Evolutionary conservation across 2,888 invertebrate genomes (phyloP).

Genomic region (Ochlodes sylvanus): DNA sequence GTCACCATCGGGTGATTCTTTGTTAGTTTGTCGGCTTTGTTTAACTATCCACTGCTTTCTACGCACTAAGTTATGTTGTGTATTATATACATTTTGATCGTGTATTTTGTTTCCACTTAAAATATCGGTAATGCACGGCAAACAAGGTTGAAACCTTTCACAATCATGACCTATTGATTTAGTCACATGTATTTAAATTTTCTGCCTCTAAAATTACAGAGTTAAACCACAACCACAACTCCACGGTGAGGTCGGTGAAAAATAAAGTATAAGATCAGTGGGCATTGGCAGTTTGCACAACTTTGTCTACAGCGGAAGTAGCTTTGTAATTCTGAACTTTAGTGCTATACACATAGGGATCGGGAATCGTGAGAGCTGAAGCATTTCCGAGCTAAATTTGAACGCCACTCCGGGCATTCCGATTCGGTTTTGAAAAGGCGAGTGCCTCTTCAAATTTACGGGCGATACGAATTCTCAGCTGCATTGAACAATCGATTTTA

Average conservation of each 20-base stretch:
- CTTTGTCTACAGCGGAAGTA: conserved; percentile 41
- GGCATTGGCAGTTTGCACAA: conserved; percentile 42
- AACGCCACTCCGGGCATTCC: conserved; percentile 63
- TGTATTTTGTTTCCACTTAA: no score
- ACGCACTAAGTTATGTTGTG: no score
- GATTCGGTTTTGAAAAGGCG: conserved; percentile 68
- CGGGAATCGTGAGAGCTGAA: conserved; percentile 34
- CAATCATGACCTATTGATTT: conserved; percentile 9
- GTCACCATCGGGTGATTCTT: no score
- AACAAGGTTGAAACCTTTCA: background rate
- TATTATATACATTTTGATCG: no score
- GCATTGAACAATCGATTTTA: conserved; percentile 53
- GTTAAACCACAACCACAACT: conserved; percentile 53
- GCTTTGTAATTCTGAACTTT: conserved; percentile 46
- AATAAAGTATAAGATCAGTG: conserved; percentile 50
- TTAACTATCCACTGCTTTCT: no score
- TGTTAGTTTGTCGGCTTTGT: no score
- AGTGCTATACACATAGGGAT: conserved; percentile 34
- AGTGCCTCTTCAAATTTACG: conserved; percentile 70
- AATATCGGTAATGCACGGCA: no score
- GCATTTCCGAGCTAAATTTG: conserved; percentile 62
- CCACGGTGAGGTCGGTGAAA: conserved; percentile 39
- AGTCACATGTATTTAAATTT: conserved; percentile 23
- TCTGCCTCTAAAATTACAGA: conserved; percentile 32
- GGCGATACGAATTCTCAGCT: conserved; percentile 50